phyloP scores from a whole-genome alignment of 2,888 invertebrate genomes.

The Conistra vaccinii region DNA sequence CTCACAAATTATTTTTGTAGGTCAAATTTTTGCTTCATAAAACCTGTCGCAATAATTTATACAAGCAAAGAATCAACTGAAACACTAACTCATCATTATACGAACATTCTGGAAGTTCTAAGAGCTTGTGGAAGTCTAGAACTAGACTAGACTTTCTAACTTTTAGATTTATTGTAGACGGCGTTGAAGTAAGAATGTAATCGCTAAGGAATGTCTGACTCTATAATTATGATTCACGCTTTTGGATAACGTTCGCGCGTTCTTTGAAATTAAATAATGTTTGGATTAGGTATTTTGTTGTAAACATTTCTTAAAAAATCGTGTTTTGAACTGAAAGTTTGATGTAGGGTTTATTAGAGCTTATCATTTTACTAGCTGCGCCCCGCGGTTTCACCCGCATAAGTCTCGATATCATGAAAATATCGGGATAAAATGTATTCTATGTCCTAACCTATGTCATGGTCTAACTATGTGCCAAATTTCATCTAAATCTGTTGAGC shows the following conservation, averaged over 20 bases:
- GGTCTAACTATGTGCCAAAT: no score
- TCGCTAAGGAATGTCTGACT: neutral
- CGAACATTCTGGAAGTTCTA: conserved; percentile 40
- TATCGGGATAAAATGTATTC: no score
- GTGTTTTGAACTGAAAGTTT: neutral
- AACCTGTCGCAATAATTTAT: conserved; percentile 42
- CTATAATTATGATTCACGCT: neutral
- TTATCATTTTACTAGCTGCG: no score
- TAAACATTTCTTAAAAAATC: neutral
- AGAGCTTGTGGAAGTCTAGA: conserved; percentile 41
- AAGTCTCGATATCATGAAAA: no score
- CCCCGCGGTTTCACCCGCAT: no score
- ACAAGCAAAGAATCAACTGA: conserved; percentile 11
- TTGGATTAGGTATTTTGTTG: neutral
- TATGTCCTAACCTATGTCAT: no score
- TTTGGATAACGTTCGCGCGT: neutral
- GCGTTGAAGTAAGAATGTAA: neutral
- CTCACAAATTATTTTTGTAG: conserved; percentile 24
- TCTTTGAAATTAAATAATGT: neutral
- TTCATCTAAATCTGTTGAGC: no score
- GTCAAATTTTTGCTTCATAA: conserved; percentile 17
- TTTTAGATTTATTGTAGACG: conserved; percentile 42
- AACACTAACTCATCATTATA: conserved; percentile 51
- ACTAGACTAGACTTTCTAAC: conserved; percentile 18
- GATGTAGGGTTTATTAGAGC: neutral